phyloP scores from a whole-genome alignment of 2,797 vertebrate species.

The Anguilla obscura region DNA sequence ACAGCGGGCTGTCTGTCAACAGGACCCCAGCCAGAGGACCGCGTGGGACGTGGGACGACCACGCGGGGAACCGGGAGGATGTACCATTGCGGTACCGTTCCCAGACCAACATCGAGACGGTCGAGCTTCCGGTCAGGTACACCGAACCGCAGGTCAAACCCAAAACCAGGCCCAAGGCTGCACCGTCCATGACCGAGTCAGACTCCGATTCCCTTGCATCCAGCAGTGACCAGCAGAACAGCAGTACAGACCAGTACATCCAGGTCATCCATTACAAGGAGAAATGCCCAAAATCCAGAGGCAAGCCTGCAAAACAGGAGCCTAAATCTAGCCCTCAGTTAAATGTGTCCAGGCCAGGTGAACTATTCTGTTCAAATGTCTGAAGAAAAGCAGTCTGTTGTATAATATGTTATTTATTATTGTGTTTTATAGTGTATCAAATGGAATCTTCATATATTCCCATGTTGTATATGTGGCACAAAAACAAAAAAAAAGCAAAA shows the following conservation, averaged over 20 bases:
- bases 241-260: constrained; percentile 86
- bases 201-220: constrained; percentile 85
- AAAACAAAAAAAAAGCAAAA: background rate
- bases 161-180: constrained; percentile 70
- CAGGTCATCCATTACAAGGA: constrained; percentile 85
- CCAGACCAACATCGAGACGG: constrained; percentile 62
- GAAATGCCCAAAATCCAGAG: constrained; percentile 67
- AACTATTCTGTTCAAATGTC: constrained; percentile 88
- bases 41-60: constrained; percentile 58
- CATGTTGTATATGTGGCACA: background rate
- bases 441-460: background rate
- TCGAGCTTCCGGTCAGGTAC: constrained; percentile 57
- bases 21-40: constrained; percentile 59
- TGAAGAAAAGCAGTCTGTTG: constrained; percentile 53
- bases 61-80: constrained; percentile 57
- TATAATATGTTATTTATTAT: background rate
- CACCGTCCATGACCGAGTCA: constrained; percentile 81
- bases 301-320: constrained; percentile 74
- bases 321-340: constrained; percentile 64
- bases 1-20: constrained; percentile 58
- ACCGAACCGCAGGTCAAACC: constrained; percentile 67
- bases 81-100: constrained; percentile 56
- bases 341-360: constrained; percentile 65
- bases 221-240: constrained; percentile 90
- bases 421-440: background rate